Evolutionary conservation across 2,888 invertebrate species (phyloP), one percentile per base, ranked within the genome.

Genomic region (Tridacna gigas): DNA sequence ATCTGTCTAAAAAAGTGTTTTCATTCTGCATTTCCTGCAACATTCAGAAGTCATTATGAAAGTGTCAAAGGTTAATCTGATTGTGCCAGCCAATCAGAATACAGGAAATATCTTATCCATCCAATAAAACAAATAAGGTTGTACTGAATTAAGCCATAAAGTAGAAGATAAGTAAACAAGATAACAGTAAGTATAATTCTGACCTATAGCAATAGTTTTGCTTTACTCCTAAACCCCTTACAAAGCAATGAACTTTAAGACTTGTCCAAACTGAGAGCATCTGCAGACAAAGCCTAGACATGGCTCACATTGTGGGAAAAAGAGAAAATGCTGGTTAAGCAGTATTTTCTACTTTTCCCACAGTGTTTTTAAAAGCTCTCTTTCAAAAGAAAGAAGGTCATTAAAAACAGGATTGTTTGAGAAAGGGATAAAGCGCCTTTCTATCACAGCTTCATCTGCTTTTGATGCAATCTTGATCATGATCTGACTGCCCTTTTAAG

Each of bases 41-140:
- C 25, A 69, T 69, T 48, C 69, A 69, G 69, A 69, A 69, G 47
- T 47, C 69, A 69, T 69, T 15, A 45, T n/a, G 48, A n/a, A 28
- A 47, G 69, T 69, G 69, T 47, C 69, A 69, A 69, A 69, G 69
- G 69, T 69, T 69, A 69, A 69, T 69, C 69, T 47, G 69, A 69
- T 69, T 69, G 20, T 47, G 69, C 45, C 47, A 69, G n/a, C 69
- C 69, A 69, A 69, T 69, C 69, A 47, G 48, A 69, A 4, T 4
- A 28, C 69, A 69, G 69, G 37, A 69, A 69, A 69, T 69, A 69
- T 69, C 69, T 69, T 47, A 69, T 69, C 69, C 69, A 47, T 18
- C 69, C 69, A 69, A 69, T 69, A 69, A 69, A 69, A 69, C 48
- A 69, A 69, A 69, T 25, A 69, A n/a, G 69, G 47, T 47, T 69